These are phyloP conservation scores for Sicus ferrugineus DNA, from an alignment of 2,888 invertebrate genomes.

Conservation along the genomic window DNA sequence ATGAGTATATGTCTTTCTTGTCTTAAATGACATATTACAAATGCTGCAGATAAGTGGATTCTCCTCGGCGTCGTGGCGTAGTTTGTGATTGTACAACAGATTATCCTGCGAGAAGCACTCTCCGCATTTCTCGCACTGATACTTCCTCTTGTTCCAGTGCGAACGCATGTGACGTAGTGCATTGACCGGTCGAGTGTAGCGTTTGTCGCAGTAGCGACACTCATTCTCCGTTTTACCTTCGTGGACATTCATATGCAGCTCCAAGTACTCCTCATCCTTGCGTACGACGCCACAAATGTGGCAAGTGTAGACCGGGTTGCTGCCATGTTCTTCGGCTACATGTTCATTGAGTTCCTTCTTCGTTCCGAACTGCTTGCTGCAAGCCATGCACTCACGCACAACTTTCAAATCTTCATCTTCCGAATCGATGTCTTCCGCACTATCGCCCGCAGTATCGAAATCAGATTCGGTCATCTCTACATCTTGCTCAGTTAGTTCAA, in stretches of 20 bases:
- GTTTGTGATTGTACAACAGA: conserved; percentile 57
- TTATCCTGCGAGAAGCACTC: conserved; percentile 59
- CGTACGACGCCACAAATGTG: conserved; percentile 55
- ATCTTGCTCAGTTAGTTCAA: conserved; percentile 30
- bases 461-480: conserved; percentile 25
- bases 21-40: conserved; percentile 59
- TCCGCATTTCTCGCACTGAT: conserved; percentile 61
- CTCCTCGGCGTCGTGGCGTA: conserved; percentile 60
- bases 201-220: conserved; percentile 59
- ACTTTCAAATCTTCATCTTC: conserved; percentile 1
- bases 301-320: conserved; percentile 45
- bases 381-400: conserved; percentile 18
- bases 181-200: conserved; percentile 57
- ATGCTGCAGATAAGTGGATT: conserved; percentile 57
- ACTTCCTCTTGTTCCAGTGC: conserved; percentile 62
- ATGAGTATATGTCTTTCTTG: conserved; percentile 58
- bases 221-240: conserved; percentile 62
- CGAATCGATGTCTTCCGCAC: conserved; percentile 7
- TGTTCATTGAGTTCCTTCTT: conserved; percentile 39
- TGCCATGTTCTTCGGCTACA: conserved; percentile 50
- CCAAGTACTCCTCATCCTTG: conserved; percentile 59
- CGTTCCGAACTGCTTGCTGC: conserved; percentile 19
- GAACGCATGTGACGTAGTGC: conserved; percentile 60
- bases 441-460: conserved; percentile 39
- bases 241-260: conserved; percentile 60